Conservation (phyloP, 2,888 invertebrate genomes). For the Scelioninae gen. 2 region DNA sequence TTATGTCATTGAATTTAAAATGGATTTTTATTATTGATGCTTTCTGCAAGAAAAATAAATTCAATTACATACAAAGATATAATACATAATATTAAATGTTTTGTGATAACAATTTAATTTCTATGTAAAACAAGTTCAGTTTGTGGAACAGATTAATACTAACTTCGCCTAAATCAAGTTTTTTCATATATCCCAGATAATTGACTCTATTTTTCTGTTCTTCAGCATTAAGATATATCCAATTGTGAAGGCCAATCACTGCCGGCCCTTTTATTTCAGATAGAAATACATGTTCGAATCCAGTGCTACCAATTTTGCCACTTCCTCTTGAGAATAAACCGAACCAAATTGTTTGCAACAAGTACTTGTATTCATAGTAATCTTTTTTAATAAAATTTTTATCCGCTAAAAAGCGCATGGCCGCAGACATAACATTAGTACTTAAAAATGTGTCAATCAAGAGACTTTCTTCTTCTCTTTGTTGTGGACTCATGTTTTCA, state of each 20-base stretch:
- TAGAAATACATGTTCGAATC: slow-evolving; percentile 94
- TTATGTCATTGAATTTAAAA: slow-evolving; percentile 82
- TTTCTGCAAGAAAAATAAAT: slow-evolving; percentile 81
- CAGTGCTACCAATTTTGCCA: slow-evolving; percentile 89
- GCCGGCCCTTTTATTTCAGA: slow-evolving; percentile 87
- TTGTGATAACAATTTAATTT: too few species aligned
- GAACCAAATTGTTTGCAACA: slow-evolving; percentile 87
- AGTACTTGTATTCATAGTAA: slow-evolving; percentile 81
- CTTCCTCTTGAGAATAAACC: slow-evolving; percentile 86
- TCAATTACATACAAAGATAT: too few species aligned
- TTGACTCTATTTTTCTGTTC: slow-evolving; percentile 84
- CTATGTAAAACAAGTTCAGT: too few species aligned
- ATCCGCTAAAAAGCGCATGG: slow-evolving; percentile 76
- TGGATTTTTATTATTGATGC: slow-evolving; percentile 85
- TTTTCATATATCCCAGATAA: slow-evolving; percentile 88
- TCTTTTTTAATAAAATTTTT: slow-evolving; percentile 73
- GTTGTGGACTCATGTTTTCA: slow-evolving; percentile 84
- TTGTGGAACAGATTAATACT: slow-evolving; percentile 70
- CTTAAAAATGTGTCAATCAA: slow-evolving; percentile 75
- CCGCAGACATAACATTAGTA: slow-evolving; percentile 76
- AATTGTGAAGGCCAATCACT: slow-evolving; percentile 91
- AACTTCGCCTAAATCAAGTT: slow-evolving; percentile 83
- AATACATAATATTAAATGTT: background rate
- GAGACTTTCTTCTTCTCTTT: slow-evolving; percentile 71
- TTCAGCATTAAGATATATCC: slow-evolving; percentile 89